Evolutionary conservation across 2,797 vertebrate genomes (phyloP).

Genomic region (Malurus leucopterus): DNA sequence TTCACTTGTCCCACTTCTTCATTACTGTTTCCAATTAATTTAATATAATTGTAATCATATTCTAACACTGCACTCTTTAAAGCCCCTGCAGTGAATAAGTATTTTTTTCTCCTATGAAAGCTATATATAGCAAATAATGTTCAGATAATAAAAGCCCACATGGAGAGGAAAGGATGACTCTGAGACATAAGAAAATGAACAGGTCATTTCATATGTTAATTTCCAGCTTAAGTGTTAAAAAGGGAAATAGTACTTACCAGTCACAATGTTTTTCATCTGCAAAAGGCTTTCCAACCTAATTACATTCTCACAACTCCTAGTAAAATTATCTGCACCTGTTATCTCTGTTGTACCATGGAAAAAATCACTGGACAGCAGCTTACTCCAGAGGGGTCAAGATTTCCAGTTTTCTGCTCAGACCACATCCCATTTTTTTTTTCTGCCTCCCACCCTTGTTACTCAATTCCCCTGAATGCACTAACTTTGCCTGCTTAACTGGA

Average conservation of each 20-base stretch:
- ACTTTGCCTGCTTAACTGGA: background rate
- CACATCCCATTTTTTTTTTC: background rate
- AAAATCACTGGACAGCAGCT: background rate
- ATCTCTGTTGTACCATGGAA: background rate
- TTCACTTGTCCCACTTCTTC: background rate
- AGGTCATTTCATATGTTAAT: background rate
- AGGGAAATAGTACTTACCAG: background rate
- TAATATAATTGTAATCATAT: background rate
- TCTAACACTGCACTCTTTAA: background rate
- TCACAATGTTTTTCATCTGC: background rate
- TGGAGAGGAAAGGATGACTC: background rate
- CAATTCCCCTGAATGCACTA: background rate
- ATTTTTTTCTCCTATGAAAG: background rate
- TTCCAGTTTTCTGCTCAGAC: background rate
- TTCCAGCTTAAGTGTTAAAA: background rate
- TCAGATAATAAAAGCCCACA: background rate
- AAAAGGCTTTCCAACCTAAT: conserved; percentile 4
- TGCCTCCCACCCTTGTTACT: background rate
- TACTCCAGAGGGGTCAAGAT: background rate
- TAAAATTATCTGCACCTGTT: background rate
- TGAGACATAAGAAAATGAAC: background rate
- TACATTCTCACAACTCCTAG: background rate
- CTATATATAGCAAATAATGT: background rate
- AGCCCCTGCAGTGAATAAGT: background rate
- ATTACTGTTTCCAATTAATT: background rate